Evolutionary conservation across 2,797 vertebrate genomes (phyloP), one percentile per base, ranked within the genome.

Genomic region (Saxicola maurus): DNA sequence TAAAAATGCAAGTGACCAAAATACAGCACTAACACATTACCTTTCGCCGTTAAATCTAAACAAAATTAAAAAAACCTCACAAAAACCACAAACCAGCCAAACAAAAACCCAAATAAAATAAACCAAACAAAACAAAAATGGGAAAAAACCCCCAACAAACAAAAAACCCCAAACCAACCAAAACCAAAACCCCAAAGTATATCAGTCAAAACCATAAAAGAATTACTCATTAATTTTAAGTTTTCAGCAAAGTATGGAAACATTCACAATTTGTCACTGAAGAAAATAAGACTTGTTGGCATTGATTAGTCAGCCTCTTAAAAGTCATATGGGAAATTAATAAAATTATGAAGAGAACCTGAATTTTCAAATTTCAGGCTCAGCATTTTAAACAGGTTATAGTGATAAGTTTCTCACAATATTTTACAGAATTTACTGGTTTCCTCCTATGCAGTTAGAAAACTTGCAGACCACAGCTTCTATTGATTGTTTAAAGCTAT

Each of bases 181-280:
- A 62, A 64, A 55, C 4, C 1, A 43, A 51, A 68, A 6, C 0
- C 8, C 5, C 21, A 25, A 57, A 56, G 42, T 4, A 1, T 4
- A 49, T 27, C n/a, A 24, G 9, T 31, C 25, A 49, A 55, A 31
- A 18, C 1, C 15, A 31, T 11, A 13, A n/a, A 71, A 38, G 3
- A 71, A 53, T 17, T 27, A 59, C 16, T 53, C 3, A n/a, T 28
- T 53, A 71, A 17, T 15, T 62, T 74, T 48, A 83, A 74, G 11
- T 59, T 77, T 78, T 62, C n/a, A 83, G 49, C 20, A 37, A 92
- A 86, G 24, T 51, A 87, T 18, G n/a, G 51, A 30, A 87, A 85
- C 15, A 67, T 46, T 7, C 20, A 42, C 20, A 69, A 62, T 52
- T 75, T 83, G 42, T 40, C 61, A 33, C 17, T 30, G 25, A 79